These are phyloP conservation scores for Cephalopachus bancanus DNA, from an alignment of 2,797 vertebrate species.

Conservation along the genomic window DNA sequence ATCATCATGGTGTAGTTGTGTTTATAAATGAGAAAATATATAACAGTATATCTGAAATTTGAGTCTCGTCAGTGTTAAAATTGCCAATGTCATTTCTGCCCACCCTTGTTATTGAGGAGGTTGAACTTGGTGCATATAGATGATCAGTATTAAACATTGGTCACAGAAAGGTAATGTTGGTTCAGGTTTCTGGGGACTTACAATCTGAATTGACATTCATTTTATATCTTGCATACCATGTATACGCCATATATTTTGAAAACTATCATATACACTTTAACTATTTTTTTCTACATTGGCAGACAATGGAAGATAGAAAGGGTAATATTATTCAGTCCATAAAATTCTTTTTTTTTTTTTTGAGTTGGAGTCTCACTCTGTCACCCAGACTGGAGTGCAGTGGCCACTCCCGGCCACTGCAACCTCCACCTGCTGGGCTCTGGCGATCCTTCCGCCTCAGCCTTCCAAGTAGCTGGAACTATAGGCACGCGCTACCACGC, in stretches of 20 bases:
- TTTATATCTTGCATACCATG: background rate
- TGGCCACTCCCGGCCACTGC: no score
- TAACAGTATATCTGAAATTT: background rate
- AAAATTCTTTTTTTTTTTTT: background rate
- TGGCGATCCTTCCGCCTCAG: no score
- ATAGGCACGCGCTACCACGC: no score
- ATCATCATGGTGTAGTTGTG: background rate
- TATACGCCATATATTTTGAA: background rate
- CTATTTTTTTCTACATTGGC: constrained; percentile 10
- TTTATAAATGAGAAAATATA: background rate
- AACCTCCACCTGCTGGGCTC: no score
- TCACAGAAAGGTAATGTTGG: background rate
- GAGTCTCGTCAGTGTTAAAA: background rate
- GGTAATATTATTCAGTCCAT: background rate
- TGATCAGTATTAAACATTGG: background rate
- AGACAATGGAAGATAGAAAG: constrained; percentile 2
- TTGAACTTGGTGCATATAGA: background rate
- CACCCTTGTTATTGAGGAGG: background rate
- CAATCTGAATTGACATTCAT: background rate
- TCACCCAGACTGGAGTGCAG: no score
- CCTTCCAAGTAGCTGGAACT: no score
- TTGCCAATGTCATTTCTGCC: background rate
- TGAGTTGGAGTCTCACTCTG: no score
- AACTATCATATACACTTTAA: background rate
- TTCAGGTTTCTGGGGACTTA: background rate